A percentile compares a stretch with the other conserved stretches of the same genome.
Conservation (phyloP, 2,113 vertebrate genomes). For the Terrapene triunguis region DNA sequence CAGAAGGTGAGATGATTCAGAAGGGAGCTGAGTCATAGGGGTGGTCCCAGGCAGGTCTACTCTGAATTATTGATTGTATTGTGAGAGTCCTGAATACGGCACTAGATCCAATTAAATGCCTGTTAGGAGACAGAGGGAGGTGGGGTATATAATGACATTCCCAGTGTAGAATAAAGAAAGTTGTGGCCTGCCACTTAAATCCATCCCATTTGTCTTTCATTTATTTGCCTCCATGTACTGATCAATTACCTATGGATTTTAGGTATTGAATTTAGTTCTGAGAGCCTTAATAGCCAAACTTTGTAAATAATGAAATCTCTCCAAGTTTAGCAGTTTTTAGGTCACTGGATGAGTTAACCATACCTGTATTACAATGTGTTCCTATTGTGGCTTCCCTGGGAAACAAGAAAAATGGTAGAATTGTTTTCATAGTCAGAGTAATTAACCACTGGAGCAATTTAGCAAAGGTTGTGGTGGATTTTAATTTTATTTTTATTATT, state of each 20-base stretch:
- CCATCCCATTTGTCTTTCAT: background rate
- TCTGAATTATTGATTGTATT: background rate
- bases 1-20: background rate
- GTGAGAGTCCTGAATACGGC: background rate
- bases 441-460: background rate
- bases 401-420: background rate
- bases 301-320: background rate
- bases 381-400: background rate
- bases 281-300: background rate
- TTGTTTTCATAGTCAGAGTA: background rate
- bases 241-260: background rate
- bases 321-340: background rate
- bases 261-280: background rate
- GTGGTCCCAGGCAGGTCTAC: background rate
- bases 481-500: no score
- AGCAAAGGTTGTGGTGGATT: background rate
- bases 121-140: background rate
- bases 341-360: background rate
- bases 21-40: background rate
- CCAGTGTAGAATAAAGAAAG: background rate
- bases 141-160: background rate
- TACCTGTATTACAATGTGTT: background rate
- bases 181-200: background rate
- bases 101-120: background rate
- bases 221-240: background rate